Percentiles rank a stretch among this genome's conserved stretches.
phyloP scores from a whole-genome alignment of 2,888 invertebrate genomes.

The Stenchaetothrips biformis region DNA sequence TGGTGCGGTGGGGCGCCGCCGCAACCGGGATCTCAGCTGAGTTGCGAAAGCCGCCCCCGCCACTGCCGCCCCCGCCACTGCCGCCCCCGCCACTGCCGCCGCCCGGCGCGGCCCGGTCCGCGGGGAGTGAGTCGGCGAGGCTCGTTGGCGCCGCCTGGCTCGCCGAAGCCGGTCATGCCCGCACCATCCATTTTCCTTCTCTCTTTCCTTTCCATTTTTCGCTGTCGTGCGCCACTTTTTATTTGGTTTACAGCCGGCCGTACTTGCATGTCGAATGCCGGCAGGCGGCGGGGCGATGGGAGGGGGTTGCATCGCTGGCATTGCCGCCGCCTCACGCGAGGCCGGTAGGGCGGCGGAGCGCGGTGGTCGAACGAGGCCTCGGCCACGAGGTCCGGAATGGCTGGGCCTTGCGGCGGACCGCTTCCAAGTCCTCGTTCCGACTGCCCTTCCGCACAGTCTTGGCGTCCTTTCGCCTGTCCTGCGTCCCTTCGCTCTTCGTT shows the following conservation, averaged over 20 bases:
- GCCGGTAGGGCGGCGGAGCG: not conserved
- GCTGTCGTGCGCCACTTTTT: not conserved
- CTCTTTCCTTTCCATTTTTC: not conserved
- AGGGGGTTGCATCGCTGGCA: not conserved
- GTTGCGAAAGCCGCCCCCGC: not conserved
- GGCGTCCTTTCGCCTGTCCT: not conserved
- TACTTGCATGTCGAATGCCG: not conserved
- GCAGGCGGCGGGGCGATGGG: not conserved
- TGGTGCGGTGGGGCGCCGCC: no score
- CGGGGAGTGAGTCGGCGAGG: no score
- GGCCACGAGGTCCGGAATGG: slow-evolving; percentile 16
- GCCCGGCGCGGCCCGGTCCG: not conserved
- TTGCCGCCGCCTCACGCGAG: not conserved
- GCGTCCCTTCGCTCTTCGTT: not conserved
- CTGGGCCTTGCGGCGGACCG: no score
- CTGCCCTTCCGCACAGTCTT: not conserved
- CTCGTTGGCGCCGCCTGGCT: not conserved
- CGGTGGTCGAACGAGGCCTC: slow-evolving; percentile 26
- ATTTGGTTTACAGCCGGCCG: not conserved
- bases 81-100: no score
- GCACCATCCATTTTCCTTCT: slow-evolving; percentile 2
- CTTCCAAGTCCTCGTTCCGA: not conserved
- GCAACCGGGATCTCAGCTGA: no score
- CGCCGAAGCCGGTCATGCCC: not conserved
- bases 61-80: no score